These are phyloP conservation scores for Saguinus imperator DNA, from an alignment of 2,113 vertebrate genomes.

Conservation along the genomic window DNA sequence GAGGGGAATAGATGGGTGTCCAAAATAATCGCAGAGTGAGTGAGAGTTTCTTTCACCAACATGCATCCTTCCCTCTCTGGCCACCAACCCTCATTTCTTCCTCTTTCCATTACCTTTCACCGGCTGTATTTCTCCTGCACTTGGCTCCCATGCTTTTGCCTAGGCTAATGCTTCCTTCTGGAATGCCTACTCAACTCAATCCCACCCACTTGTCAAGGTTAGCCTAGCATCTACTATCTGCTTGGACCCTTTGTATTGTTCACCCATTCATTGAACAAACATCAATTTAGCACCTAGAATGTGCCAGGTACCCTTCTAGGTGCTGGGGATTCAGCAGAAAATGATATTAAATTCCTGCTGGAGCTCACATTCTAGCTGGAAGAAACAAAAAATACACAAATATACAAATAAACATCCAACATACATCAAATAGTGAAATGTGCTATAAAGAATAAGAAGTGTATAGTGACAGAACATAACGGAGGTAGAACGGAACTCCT, in stretches of 20 bases:
- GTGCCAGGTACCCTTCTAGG: not conserved
- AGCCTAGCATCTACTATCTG: not conserved
- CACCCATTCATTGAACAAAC: not conserved
- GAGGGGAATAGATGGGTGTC: not conserved
- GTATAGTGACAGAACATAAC: not conserved
- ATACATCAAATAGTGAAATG: not conserved
- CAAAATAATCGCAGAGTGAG: not conserved
- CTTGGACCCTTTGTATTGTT: not conserved
- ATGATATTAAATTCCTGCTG: not conserved
- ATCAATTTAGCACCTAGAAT: fast-evolving
- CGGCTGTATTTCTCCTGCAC: not conserved
- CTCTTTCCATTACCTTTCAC: not conserved
- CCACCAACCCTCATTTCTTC: not conserved
- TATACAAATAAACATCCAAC: not conserved
- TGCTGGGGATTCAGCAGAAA: not conserved
- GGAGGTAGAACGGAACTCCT: not conserved
- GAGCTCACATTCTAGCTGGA: not conserved
- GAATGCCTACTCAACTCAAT: not conserved
- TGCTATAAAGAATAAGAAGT: not conserved
- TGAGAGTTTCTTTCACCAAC: not conserved
- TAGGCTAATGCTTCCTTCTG: not conserved
- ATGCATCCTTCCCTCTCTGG: not conserved
- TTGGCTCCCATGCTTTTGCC: not conserved
- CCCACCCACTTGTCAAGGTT: not conserved
- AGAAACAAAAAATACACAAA: not conserved